phyloP scores from a whole-genome alignment of 2,113 vertebrate species.

The Leptosomus discolor region DNA sequence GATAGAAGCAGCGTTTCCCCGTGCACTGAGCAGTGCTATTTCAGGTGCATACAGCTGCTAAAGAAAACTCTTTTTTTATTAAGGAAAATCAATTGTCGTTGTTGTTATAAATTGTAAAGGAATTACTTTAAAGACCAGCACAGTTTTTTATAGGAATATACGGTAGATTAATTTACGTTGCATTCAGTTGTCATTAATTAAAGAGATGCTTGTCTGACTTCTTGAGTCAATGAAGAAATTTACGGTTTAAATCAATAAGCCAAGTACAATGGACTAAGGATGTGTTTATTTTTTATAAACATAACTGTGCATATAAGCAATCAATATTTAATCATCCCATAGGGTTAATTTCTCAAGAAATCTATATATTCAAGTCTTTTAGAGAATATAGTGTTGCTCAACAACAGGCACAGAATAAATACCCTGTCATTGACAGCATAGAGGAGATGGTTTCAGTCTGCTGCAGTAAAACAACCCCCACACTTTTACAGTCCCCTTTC shows the following conservation, averaged over 20 bases:
- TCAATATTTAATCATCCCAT: background rate
- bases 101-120: background rate
- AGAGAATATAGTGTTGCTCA: background rate
- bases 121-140: fast-evolving
- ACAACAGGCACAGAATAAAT: background rate
- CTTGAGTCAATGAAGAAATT: background rate
- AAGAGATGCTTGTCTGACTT: background rate
- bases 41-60: background rate
- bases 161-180: background rate
- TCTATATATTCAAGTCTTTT: background rate
- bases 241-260: background rate
- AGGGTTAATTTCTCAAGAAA: background rate
- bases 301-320: background rate
- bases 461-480: background rate
- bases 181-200: background rate
- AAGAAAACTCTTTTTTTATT: background rate
- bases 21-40: fast-evolving
- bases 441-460: background rate
- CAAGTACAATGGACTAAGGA: background rate
- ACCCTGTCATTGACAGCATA: background rate
- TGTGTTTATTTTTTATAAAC: background rate
- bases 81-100: background rate
- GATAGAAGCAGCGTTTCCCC: background rate
- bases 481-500: background rate
- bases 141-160: background rate